phyloP scores from a whole-genome alignment of 1,140 invertebrate genomes.

The Metopolophium dirhodum region DNA sequence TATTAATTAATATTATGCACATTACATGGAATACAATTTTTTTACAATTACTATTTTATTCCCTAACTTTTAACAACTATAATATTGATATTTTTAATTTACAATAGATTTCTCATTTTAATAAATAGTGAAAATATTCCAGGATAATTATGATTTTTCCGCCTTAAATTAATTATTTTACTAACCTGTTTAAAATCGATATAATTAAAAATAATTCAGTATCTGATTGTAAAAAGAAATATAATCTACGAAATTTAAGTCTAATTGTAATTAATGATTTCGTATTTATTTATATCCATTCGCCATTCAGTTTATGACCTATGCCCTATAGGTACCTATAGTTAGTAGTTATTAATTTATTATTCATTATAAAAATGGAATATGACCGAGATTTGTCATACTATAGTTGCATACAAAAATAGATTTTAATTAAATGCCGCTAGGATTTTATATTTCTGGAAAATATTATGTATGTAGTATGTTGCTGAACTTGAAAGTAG shows the following conservation, averaged over 20 bases:
- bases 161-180: neutral
- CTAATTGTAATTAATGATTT: no score
- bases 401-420: slow-evolving; percentile 15
- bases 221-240: neutral
- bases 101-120: neutral
- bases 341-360: neutral
- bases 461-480: neutral
- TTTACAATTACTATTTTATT: no score
- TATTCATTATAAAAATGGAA: neutral
- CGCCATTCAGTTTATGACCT: neutral
- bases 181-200: neutral
- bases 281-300: neutral
- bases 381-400: neutral
- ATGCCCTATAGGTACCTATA: neutral
- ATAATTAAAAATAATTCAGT: neutral
- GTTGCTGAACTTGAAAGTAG: slow-evolving; percentile 37
- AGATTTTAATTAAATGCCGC: neutral
- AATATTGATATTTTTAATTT: neutral
- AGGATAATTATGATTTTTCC: neutral
- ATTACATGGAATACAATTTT: neutral
- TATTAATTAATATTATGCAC: neutral
- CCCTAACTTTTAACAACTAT: no score
- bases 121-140: no score
- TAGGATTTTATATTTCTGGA: slow-evolving; percentile 28
- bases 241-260: neutral